phyloP scores from a whole-genome alignment of 2,888 invertebrate genomes.

The Unio pictorum region DNA sequence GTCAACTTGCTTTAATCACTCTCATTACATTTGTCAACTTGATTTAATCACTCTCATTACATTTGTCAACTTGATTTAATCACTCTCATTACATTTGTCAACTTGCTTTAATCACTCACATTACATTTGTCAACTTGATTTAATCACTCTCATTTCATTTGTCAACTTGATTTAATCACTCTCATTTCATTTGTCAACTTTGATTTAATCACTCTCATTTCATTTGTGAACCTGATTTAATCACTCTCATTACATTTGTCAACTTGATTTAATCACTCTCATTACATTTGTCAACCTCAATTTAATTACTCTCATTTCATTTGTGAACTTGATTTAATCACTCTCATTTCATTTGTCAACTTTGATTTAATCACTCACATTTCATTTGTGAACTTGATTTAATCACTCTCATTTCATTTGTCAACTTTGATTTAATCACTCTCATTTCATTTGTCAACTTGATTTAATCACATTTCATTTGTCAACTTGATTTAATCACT shows the following conservation, averaged over 20 bases:
- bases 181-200: background rate
- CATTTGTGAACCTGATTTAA: background rate
- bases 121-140: background rate
- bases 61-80: background rate
- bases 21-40: conserved; percentile 1
- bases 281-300: no score
- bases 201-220: background rate
- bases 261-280: background rate
- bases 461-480: conserved; percentile 1
- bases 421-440: background rate
- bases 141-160: no score
- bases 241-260: no score
- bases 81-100: no score
- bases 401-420: no score
- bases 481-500: background rate
- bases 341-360: background rate
- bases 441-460: background rate
- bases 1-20: background rate
- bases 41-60: background rate
- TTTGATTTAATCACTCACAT: no score
- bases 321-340: background rate
- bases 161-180: background rate
- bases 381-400: no score
- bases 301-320: no score
- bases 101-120: background rate